Conservation (phyloP, 2,797 vertebrate species). For the Ataeniobius toweri region DNA sequence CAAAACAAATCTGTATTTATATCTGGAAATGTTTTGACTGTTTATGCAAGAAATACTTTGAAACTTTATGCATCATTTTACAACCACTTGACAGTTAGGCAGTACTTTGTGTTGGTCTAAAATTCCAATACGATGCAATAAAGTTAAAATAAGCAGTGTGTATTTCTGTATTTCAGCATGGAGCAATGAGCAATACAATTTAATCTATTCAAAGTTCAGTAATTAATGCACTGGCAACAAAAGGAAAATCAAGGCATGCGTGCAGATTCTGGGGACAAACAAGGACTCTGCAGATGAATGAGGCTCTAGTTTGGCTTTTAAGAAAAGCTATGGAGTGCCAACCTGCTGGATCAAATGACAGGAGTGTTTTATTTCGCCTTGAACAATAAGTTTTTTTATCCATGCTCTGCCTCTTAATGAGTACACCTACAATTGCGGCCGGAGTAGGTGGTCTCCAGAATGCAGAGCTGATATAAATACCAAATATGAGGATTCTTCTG, state of each 20-base stretch:
- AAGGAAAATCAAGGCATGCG: background rate
- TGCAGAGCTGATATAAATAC: background rate
- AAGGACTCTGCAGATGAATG: background rate
- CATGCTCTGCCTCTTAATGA: background rate
- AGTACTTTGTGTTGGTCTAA: background rate
- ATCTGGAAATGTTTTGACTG: too few relatives aligned
- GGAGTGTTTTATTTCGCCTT: background rate
- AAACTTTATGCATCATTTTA: too few relatives aligned
- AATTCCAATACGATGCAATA: background rate
- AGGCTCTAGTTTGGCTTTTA: background rate
- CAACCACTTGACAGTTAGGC: too few relatives aligned
- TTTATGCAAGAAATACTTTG: too few relatives aligned
- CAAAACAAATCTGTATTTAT: too few relatives aligned
- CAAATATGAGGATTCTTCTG: slow-evolving; percentile 18
- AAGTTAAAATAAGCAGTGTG: background rate
- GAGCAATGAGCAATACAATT: background rate
- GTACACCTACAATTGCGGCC: background rate
- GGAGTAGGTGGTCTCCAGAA: slow-evolving; percentile 2
- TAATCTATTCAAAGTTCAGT: background rate
- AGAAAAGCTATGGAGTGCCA: background rate
- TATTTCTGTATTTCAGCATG: background rate
- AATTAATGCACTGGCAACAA: background rate
- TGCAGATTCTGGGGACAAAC: background rate
- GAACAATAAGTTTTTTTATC: slow-evolving; percentile 11
- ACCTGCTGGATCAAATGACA: slow-evolving; percentile 8